Conservation (phyloP, 2,888 invertebrate genomes). For the Lottia scabra region DNA sequence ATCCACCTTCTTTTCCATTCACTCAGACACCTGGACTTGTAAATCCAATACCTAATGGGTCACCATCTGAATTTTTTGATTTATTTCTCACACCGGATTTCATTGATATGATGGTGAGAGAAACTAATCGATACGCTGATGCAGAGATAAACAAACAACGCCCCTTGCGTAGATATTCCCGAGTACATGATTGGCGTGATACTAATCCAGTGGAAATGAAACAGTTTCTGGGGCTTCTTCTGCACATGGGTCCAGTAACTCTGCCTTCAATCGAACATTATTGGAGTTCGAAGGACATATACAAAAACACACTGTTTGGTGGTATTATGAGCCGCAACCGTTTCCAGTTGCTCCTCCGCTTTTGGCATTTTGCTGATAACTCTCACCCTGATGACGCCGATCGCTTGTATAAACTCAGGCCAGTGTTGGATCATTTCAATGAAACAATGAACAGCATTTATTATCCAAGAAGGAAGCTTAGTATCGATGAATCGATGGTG, state of each 20-base stretch:
- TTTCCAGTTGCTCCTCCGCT: not conserved
- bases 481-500: constrained; percentile 27
- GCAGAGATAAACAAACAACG: no score
- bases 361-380: no score
- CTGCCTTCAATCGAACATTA: not conserved
- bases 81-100: not conserved
- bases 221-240: not conserved
- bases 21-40: not conserved
- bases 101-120: no score
- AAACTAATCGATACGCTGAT: no score
- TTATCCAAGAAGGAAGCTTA: constrained; percentile 15
- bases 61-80: not conserved
- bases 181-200: not conserved
- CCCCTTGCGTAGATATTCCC: not conserved
- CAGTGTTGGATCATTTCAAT: constrained; percentile 21
- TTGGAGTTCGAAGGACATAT: not conserved
- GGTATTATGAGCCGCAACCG: not conserved
- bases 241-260: not conserved
- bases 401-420: constrained; percentile 11
- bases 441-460: constrained; percentile 9
- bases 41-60: not conserved
- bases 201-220: not conserved
- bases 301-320: not conserved
- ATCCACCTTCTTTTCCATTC: not conserved
- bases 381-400: not conserved